A percentile compares a stretch with the other conserved stretches of the same genome.
Conservation (phyloP, 2,113 vertebrate genomes). For the Zosterops borbonicus region DNA sequence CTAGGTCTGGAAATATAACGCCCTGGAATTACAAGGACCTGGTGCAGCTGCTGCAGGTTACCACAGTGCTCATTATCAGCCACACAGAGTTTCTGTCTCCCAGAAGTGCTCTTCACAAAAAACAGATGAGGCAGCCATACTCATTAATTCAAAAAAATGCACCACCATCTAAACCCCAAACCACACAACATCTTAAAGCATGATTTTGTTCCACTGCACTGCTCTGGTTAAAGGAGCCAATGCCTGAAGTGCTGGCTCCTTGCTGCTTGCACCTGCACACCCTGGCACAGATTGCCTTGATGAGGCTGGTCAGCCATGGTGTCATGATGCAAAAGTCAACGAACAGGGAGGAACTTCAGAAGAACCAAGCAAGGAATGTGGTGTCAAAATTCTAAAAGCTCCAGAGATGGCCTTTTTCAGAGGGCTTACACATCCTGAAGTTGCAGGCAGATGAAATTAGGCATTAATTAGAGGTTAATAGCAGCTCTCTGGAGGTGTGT, state of each 20-base stretch:
- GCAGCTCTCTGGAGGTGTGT: not conserved
- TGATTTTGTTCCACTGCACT: not conserved
- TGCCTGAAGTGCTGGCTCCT: not conserved
- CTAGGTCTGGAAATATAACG: not conserved
- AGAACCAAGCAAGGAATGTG: not conserved
- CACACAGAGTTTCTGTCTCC: not conserved
- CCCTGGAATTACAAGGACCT: not conserved
- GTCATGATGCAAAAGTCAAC: not conserved
- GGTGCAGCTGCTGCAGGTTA: not conserved
- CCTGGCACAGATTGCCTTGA: not conserved
- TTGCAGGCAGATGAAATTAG: not conserved
- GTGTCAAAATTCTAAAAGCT: not conserved
- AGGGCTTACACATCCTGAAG: not conserved
- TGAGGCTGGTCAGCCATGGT: fast-evolving
- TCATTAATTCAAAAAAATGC: not conserved
- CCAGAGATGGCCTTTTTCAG: not conserved
- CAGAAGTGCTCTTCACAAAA: not conserved
- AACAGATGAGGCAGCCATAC: not conserved
- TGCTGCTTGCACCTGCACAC: not conserved
- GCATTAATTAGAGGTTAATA: not conserved
- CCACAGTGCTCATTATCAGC: not conserved
- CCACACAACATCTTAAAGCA: not conserved
- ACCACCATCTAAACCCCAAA: not conserved
- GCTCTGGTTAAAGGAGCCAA: not conserved
- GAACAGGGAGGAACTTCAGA: not conserved